phyloP scores from a whole-genome alignment of 2,888 invertebrate species.

The Eupithecia insigniata region DNA sequence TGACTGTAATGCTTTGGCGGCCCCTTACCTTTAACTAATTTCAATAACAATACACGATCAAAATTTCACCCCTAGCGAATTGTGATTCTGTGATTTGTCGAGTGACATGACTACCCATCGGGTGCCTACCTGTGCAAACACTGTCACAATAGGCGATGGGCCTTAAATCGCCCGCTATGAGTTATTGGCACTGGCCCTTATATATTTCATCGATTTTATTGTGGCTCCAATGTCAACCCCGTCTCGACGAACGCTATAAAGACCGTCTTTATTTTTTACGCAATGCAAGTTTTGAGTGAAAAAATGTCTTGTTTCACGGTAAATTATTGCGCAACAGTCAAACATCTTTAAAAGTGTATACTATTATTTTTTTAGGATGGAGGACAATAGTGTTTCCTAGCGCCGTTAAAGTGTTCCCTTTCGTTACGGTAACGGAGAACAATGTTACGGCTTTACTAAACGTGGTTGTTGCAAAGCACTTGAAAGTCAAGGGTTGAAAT shows the following conservation, averaged over 20 bases:
- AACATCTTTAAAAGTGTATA: slow-evolving; percentile 38
- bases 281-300: slow-evolving; percentile 50
- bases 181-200: slow-evolving; percentile 73
- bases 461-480: slow-evolving; percentile 6
- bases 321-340: slow-evolving; percentile 56
- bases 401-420: slow-evolving; percentile 23
- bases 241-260: slow-evolving; percentile 79
- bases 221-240: slow-evolving; percentile 82
- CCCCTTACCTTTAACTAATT: slow-evolving; percentile 39
- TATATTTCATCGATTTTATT: slow-evolving; percentile 85
- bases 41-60: slow-evolving; percentile 54
- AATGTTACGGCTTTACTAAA: slow-evolving; percentile 16
- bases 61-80: slow-evolving; percentile 50
- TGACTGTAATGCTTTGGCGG: background rate
- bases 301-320: slow-evolving; percentile 60
- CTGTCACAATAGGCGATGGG: slow-evolving; percentile 63
- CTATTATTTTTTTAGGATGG: slow-evolving; percentile 27
- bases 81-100: slow-evolving; percentile 49
- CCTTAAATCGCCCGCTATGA: slow-evolving; percentile 69
- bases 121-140: slow-evolving; percentile 73
- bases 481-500: slow-evolving; percentile 15
- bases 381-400: slow-evolving; percentile 18
- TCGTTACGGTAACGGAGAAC: slow-evolving; percentile 22
- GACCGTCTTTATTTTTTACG: slow-evolving; percentile 69
- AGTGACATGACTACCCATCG: slow-evolving; percentile 60